phyloP scores from a whole-genome alignment of 2,797 vertebrate genomes.

The Anisognathus igniventris region DNA sequence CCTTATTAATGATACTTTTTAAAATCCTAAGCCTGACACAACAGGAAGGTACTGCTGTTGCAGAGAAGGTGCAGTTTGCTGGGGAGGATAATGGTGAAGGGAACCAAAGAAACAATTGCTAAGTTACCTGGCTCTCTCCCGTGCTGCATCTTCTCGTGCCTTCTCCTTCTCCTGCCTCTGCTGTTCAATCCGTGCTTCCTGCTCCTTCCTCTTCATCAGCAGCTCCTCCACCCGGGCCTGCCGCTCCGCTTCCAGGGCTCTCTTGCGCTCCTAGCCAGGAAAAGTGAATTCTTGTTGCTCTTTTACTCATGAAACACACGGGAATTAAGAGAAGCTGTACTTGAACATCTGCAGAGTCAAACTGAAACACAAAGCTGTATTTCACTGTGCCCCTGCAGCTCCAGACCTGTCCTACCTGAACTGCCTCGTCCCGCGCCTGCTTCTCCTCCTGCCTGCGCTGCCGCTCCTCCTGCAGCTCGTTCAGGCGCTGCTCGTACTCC shows the following conservation, averaged over 20 bases:
- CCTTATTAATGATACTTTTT: neutral
- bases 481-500: conserved; percentile 94
- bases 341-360: neutral
- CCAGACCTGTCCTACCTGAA: conserved; percentile 81
- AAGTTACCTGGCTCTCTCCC: conserved; percentile 91
- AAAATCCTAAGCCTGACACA: neutral
- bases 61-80: neutral
- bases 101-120: rapidly evolving
- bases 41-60: neutral
- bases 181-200: conserved; percentile 94
- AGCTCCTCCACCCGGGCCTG: conserved; percentile 96
- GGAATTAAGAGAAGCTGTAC: neutral
- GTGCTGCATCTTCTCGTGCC: conserved; percentile 92
- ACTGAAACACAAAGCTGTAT: rapidly evolving
- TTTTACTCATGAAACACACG: neutral
- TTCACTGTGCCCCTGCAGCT: neutral
- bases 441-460: conserved; percentile 96
- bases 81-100: rapidly evolving
- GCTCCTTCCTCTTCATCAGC: conserved; percentile 88
- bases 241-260: conserved; percentile 91
- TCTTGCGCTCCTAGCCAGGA: conserved; percentile 86
- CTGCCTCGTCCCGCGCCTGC: conserved; percentile 95
- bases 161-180: conserved; percentile 95
- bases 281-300: neutral
- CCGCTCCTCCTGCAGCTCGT: conserved; percentile 94